Percentiles rank a stretch among this genome's conserved stretches.
Conservation (phyloP, 2,797 vertebrate genomes). For the Cercopithecus neglectus region DNA sequence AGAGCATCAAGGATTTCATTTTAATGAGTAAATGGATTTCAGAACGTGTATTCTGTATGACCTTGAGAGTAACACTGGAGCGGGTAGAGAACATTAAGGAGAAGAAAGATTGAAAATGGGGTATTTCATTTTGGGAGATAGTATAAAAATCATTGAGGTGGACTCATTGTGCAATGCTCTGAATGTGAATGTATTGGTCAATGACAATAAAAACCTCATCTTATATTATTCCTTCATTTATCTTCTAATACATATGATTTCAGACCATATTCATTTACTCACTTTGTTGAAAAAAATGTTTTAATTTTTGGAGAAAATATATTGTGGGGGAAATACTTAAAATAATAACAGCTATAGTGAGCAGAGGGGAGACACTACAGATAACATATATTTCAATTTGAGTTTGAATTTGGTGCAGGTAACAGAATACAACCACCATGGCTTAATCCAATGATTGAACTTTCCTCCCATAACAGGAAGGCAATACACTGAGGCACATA, state of each 20-base stretch:
- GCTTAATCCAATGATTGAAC: neutral
- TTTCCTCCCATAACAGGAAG: neutral
- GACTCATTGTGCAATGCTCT: neutral
- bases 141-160: neutral
- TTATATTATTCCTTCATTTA: neutral
- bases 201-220: neutral
- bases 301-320: neutral
- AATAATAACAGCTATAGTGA: neutral
- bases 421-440: neutral
- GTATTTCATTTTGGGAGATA: neutral
- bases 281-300: neutral
- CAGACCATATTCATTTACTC: neutral
- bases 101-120: neutral
- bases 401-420: neutral
- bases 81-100: neutral
- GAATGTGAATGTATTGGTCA: neutral
- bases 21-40: neutral
- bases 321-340: neutral
- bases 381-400: neutral
- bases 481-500: neutral
- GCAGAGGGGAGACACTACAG: neutral
- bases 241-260: neutral
- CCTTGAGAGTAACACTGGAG: neutral
- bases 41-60: neutral
- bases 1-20: neutral